Conservation (phyloP, 2,888 invertebrate species). For the Meiosimyza decipiens region DNA sequence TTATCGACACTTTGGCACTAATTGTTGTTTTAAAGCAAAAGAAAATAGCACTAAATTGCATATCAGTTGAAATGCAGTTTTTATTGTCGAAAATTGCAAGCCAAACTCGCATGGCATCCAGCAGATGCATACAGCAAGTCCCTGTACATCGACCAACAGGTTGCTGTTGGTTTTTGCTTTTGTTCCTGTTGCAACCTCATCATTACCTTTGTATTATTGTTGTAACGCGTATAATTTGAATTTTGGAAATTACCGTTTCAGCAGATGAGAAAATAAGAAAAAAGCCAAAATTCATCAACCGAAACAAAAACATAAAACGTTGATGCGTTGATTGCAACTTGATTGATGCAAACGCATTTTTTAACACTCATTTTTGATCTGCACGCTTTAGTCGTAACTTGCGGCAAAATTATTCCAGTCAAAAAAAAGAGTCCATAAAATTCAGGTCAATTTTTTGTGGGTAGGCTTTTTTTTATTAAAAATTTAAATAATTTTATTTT, state of each 20-base stretch:
- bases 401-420: background rate
- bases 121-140: constrained; percentile 8
- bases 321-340: constrained; percentile 18
- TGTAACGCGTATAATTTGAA: constrained; percentile 2
- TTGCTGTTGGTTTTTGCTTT: background rate
- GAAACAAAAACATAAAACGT: background rate
- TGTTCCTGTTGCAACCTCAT: background rate
- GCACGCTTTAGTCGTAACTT: background rate
- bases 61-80: background rate
- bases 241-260: background rate
- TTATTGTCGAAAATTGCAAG: background rate
- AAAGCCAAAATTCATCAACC: background rate
- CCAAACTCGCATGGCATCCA: background rate
- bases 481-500: background rate
- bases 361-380: background rate
- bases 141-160: constrained; percentile 2
- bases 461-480: background rate
- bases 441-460: background rate
- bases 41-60: background rate
- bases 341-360: constrained; percentile 20
- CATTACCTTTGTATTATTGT: background rate
- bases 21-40: background rate
- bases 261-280: background rate
- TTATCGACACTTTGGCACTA: background rate
- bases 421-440: background rate